Evolutionary conservation across 2,797 vertebrate genomes (phyloP), one percentile per base, ranked within the genome.

Genomic region (Clarias pachynema): DNA sequence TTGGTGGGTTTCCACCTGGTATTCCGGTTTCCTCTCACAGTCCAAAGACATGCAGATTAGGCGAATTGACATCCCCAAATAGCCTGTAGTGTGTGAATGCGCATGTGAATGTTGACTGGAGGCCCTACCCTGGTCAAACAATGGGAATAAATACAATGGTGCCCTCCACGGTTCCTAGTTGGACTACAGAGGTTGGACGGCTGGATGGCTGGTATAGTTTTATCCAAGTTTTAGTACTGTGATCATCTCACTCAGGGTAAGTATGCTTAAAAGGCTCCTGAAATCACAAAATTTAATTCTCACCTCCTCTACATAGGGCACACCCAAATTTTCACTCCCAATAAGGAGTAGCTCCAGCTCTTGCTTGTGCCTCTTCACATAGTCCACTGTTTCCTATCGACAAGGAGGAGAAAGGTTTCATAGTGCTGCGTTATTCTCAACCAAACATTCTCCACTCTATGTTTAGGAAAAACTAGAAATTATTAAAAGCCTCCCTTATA

Each of bases 301-400:
- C 93, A 99, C 98, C 93, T 95, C 97, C 86, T 99, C 97, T 0
- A 91, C 93, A 88, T 97, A 98, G 24, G 93, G 88, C 53, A 96
- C 96, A 15, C 96, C 97, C 56, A 99, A 95, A 18, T 94, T 94
- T 0, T 92, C 91, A 9, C 97, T 96, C 79, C 96, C 97, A 15
- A 96, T 95, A 83, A 93, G 92, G 79, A 99, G 90, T n/a, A 99
- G 92, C 86, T 97, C 95, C 26, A 96, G 92, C 89, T 99, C 98
- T 88, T 96, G 93, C 89, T 93, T 94, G 91, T 99, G 96, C 57
- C 96, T 96, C 78, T 93, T 93, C 86, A 98, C 88, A 91, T 98
- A 97, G 56, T 69, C 49, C 0, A 87, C 90, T 12, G 95, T 96
- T 82, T 96, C 94, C 98, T 99, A 91, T 5, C 69, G 60, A 80